Base-by-base conservation (phyloP, 2,113 vertebrate genomes). In the Desmodus rotundus region DNA sequence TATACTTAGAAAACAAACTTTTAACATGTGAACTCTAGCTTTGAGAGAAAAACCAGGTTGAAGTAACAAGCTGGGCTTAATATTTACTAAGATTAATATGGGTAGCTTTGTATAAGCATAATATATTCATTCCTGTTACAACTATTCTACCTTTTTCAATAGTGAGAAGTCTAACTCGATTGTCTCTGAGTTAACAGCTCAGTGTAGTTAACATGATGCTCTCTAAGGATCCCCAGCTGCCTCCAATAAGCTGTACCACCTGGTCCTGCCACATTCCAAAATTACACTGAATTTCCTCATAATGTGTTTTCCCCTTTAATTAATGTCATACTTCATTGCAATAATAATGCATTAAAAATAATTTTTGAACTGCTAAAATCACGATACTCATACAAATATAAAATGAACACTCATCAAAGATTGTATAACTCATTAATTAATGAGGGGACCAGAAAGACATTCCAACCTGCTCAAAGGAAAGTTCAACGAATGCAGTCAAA, bases 361-460 rank as follows among this genome's bases (percentile, higher is more conserved):
- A 72, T 43, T 68, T 87, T 65, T 3, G 41, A 94, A 87, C 52
- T 22, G 47, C 68, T 96, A 47, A 93, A 87, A 77, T 73, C 20
- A 76, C 70, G 38, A 80, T 31, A 41, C 28, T 67, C 19, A 52
- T 41, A 58, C 11, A 90, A 87, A 95, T 92, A 47, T 31, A 92
- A 95, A 96, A 41, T 28, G 61, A 96, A 80, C 4, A 14, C 67
- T 67, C 65, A 45, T 89, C 15, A 43, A 36, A 54, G 52, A 85
- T 91, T 94, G 90, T 96, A 28, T 89, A 84, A 72, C 61, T 36
- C 7, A 61, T 56, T 89, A 91, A 83, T 87, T 89, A 87, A 38
- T 38, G 31, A 93, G 26, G 12, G 6, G 24, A 41, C 24, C 10
- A 89, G 22, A 56, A 87, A 92, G 24, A 36, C 16, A 45, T 68